Evolutionary conservation across 2,888 invertebrate species (phyloP).

Genomic region (Dioctria linearis): DNA sequence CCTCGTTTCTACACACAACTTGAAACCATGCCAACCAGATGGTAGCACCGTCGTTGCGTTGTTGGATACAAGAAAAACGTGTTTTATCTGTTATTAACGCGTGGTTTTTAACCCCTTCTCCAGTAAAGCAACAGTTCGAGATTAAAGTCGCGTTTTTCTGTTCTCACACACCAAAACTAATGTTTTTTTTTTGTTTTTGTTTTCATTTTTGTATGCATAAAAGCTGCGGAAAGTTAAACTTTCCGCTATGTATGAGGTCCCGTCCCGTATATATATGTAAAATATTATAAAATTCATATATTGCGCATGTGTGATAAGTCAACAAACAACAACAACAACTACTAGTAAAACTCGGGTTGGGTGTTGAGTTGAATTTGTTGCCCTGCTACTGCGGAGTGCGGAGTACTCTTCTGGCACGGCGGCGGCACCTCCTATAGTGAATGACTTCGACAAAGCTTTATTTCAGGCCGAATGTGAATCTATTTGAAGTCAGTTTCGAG

Average conservation of each 20-base stretch:
- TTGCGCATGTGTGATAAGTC: no score
- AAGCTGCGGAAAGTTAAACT: not conserved
- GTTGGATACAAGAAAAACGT: conserved; percentile 24
- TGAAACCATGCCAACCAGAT: conserved; percentile 28
- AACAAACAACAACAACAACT: not conserved
- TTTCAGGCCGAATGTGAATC: not conserved
- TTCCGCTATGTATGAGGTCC: conserved; percentile 21
- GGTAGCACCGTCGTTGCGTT: not conserved
- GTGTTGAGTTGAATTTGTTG: not conserved
- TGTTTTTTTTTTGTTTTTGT: not conserved
- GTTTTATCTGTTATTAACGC: conserved; percentile 8
- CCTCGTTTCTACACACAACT: not conserved
- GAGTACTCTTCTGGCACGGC: no score
- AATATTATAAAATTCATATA: no score
- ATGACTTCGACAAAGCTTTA: no score
- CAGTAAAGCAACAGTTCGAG: no score
- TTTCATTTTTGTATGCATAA: not conserved
- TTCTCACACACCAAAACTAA: not conserved
- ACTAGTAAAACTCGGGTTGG: not conserved
- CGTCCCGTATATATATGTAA: not conserved
- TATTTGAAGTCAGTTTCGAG: conserved; percentile 44
- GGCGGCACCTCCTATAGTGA: no score
- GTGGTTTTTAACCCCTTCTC: not conserved
- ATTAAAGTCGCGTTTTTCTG: not conserved
- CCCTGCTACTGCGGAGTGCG: no score